These are phyloP conservation scores for Pentamera pediparva DNA, from an alignment of 53 echinoderm and acorn worm species.

Conservation along the genomic window DNA sequence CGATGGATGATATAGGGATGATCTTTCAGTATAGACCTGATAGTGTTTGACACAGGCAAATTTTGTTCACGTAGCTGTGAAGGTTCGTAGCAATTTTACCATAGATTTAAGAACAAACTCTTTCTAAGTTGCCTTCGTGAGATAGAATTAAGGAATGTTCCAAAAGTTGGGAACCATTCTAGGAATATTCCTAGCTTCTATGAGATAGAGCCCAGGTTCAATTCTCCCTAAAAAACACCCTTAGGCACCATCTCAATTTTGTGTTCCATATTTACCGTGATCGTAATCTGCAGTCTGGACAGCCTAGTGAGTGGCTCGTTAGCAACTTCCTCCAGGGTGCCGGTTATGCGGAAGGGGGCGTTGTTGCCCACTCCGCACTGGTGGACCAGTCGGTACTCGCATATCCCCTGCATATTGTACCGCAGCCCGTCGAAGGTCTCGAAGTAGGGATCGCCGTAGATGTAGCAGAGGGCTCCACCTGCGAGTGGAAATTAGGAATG, in stretches of 20 bases:
- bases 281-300: background rate
- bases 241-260: too few relatives aligned
- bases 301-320: background rate
- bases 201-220: background rate
- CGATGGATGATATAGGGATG: too few relatives aligned
- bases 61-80: too few relatives aligned
- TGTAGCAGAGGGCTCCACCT: conserved; percentile 15
- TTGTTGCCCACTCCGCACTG: background rate
- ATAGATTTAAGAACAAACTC: too few relatives aligned
- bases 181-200: too few relatives aligned
- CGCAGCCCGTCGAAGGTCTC: conserved; percentile 20
- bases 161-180: too few relatives aligned
- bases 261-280: conserved; percentile 6
- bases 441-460: conserved; percentile 24
- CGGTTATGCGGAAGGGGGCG: background rate
- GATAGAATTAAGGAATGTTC: too few relatives aligned
- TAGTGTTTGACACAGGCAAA: too few relatives aligned
- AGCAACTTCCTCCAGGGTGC: background rate
- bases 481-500: background rate
- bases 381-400: conserved; percentile 16
- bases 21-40: too few relatives aligned
- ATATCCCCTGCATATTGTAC: conserved; percentile 11
- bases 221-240: background rate
- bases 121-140: too few relatives aligned
- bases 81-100: too few relatives aligned